These are phyloP conservation scores for Epizoanthus stellaris DNA, from an alignment of 92 coral and sea anemone genomes.

Conservation along the genomic window DNA sequence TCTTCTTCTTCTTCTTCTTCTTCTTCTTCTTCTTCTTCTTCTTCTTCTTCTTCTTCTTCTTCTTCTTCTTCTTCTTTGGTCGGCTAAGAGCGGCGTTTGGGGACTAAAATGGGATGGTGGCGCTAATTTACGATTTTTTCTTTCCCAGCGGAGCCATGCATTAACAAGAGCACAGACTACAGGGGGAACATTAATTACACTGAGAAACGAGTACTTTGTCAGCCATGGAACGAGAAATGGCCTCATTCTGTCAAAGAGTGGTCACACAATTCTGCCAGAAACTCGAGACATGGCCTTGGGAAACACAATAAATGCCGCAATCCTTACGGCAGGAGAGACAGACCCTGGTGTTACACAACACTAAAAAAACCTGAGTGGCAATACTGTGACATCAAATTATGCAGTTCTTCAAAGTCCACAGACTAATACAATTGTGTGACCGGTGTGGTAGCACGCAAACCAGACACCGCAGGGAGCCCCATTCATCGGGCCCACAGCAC, in stretches of 20 bases:
- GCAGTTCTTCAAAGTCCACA: slow-evolving; percentile 21
- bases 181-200: slow-evolving; percentile 87
- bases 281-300: slow-evolving; percentile 74
- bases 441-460: slow-evolving; percentile 18
- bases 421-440: background rate
- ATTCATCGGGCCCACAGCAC: slow-evolving; percentile 13
- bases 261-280: slow-evolving; percentile 36
- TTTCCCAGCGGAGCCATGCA: slow-evolving; percentile 42
- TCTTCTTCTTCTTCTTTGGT: no score
- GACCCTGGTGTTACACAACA: slow-evolving; percentile 98
- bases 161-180: slow-evolving; percentile 48
- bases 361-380: slow-evolving; percentile 85
- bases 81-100: no score
- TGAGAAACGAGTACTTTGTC: slow-evolving; percentile 83
- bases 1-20: no score
- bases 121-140: background rate
- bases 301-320: slow-evolving; percentile 92
- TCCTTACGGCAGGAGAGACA: slow-evolving; percentile 79
- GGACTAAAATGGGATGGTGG: no score
- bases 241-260: slow-evolving; percentile 79
- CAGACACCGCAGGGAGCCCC: slow-evolving; percentile 16
- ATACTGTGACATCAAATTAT: slow-evolving; percentile 88
- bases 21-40: no score
- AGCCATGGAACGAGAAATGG: slow-evolving; percentile 95
- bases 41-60: no score